Evolutionary conservation across 2,797 vertebrate genomes (phyloP), one percentile per base, ranked within the genome.

Genomic region (Columba guinea): DNA sequence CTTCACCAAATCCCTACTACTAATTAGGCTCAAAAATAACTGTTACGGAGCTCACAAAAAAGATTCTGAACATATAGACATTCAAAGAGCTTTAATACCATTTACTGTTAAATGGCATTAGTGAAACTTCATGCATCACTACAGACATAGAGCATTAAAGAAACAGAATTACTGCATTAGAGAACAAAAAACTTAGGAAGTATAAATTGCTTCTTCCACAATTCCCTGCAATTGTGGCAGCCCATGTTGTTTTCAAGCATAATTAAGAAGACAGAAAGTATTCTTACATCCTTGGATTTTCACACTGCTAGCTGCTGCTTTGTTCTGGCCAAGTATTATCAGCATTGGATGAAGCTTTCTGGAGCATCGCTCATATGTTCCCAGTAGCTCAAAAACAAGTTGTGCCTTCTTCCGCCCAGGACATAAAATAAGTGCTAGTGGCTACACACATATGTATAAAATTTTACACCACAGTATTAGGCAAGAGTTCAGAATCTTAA

Each of bases 341-440:
- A 98, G 67, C 90, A 95, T 8, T 4, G 98, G 98, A 83, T 97
- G 97, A 59, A 99, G 97, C 11, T 14, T 87, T 5, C 95, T 94
- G 59, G 86, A 94, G 28, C 95, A 96, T 22, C 79, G 96, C 41
- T n/a, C 35, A 0, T 94, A 97, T 1, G 97, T 97, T 78, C 98
- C 97, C 95, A 99, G 96, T 8, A 98, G 86, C 39, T 98, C 98
- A 65, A 97, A 98, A 68, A 99, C 97, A 24, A 64, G 79, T 28
- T 98, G 98, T 53, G 98, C 99, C 93, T 98, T 99, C 97, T 98
- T 98, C 99, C 99, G 99, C 39, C 98, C 98, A 3, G 98, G 98
- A 97, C 99, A 99, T 62, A 99, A 91, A 77, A 99, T 97, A 92
- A 99, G 97, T 3, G 98, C 99, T n/a, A 99, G 48, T 7, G 99